These are phyloP conservation scores for Drosophila trichaetosa DNA, from an alignment of 2,888 invertebrate species.

Conservation along the genomic window DNA sequence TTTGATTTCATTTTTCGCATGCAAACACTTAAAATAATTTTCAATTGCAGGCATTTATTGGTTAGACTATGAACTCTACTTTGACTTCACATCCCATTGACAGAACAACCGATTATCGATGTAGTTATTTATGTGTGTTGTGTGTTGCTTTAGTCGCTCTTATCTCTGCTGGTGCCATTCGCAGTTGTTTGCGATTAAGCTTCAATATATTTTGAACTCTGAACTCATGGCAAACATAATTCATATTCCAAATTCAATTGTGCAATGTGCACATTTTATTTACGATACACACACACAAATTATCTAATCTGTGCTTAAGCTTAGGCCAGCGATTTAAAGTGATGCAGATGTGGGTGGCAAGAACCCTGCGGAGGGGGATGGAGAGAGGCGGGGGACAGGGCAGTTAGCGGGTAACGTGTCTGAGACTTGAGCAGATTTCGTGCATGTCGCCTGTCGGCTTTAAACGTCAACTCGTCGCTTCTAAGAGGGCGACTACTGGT, in stretches of 20 bases:
- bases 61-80: background rate
- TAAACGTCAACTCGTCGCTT: conserved; percentile 59
- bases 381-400: background rate
- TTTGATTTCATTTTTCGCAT: background rate
- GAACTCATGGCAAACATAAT: conserved; percentile 34
- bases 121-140: background rate
- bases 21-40: background rate
- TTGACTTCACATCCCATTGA: background rate
- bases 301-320: conserved; percentile 60
- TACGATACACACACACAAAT: conserved; percentile 25
- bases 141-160: conserved; percentile 20
- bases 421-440: conserved; percentile 64
- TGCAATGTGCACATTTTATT: conserved; percentile 47
- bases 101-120: background rate
- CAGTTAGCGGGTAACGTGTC: conserved; percentile 7
- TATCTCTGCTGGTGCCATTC: conserved; percentile 38
- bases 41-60: background rate
- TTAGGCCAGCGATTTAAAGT: conserved; percentile 57
- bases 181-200: conserved; percentile 24
- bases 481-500: conserved; percentile 47
- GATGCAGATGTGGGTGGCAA: conserved; percentile 10
- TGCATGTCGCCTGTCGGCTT: conserved; percentile 74
- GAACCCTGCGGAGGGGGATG: background rate
- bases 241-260: conserved; percentile 49
- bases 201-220: conserved; percentile 30